Conservation (phyloP, 2,797 vertebrate genomes). For the Neosilurus mollespiculum region DNA sequence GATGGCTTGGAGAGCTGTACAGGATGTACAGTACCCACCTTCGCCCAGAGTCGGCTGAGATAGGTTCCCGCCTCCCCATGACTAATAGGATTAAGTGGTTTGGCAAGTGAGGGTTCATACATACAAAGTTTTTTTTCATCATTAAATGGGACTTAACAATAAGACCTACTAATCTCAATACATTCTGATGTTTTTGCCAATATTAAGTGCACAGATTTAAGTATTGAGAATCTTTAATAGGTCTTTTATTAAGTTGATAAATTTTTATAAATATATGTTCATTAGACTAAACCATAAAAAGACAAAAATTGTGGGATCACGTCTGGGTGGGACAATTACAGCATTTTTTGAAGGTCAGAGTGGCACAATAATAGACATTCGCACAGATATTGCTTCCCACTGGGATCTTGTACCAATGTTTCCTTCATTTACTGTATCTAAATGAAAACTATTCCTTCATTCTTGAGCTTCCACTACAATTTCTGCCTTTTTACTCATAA, state of each 20-base stretch:
- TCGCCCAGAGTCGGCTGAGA: no score
- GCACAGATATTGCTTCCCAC: background rate
- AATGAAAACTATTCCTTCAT: background rate
- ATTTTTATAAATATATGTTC: no score
- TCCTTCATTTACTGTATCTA: slow-evolving; percentile 1
- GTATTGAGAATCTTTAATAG: no score
- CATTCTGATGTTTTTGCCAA: background rate
- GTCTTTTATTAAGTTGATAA: no score
- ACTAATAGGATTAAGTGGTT: no score
- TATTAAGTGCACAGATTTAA: no score
- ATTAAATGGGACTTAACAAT: background rate
- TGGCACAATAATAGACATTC: background rate
- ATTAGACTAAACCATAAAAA: background rate
- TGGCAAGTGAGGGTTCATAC: no score
- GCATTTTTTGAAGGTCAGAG: background rate
- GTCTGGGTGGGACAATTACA: background rate
- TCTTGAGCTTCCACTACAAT: background rate
- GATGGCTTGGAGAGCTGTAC: no score
- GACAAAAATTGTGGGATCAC: background rate
- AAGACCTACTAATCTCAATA: background rate
- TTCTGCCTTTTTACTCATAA: background rate
- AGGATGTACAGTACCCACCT: no score
- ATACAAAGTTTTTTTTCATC: background rate
- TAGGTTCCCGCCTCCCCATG: no score
- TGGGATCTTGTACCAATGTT: background rate